Percentiles rank a stretch among this genome's conserved stretches.
These are phyloP conservation scores for Phaenicophaeus curvirostris DNA, from an alignment of 2,797 vertebrate species.

Conservation along the genomic window DNA sequence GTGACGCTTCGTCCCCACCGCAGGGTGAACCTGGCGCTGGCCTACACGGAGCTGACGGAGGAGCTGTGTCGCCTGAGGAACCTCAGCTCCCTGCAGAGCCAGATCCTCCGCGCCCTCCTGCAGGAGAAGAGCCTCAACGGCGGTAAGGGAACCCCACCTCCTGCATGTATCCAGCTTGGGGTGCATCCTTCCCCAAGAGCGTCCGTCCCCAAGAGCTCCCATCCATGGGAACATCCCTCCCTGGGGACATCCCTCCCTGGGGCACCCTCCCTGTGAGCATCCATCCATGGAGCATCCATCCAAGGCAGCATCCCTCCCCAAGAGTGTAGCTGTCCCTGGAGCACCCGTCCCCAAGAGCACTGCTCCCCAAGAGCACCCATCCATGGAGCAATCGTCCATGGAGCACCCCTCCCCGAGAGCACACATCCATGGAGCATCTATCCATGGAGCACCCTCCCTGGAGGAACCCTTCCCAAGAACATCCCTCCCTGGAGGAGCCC, in stretches of 20 bases:
- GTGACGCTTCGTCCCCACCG: not conserved
- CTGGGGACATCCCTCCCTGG: no score
- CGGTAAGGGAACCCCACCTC: slow-evolving; percentile 24
- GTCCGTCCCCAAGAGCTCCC: not conserved
- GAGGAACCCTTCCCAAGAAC: not conserved
- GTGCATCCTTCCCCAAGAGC: no score
- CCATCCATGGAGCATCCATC: not conserved
- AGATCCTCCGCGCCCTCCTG: slow-evolving; percentile 91
- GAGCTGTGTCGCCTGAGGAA: slow-evolving; percentile 90
- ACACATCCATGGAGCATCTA: no score
- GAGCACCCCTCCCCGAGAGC: no score
- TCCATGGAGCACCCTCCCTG: not conserved
- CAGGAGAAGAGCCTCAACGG: slow-evolving; percentile 84
- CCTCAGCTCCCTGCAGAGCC: slow-evolving; percentile 90
- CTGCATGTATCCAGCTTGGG: accelerated
- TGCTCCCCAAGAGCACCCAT: not conserved
- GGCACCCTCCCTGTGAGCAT: not conserved
- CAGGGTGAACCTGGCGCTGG: slow-evolving; percentile 95
- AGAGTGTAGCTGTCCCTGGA: not conserved
- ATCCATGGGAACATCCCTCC: not conserved
- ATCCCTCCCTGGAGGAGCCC: not conserved
- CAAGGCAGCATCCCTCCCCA: accelerated
- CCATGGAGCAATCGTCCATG: not conserved
- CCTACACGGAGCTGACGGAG: slow-evolving; percentile 96
- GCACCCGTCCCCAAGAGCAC: not conserved